Conservation (phyloP, 2,888 invertebrate genomes). For the Plebejus anna region DNA sequence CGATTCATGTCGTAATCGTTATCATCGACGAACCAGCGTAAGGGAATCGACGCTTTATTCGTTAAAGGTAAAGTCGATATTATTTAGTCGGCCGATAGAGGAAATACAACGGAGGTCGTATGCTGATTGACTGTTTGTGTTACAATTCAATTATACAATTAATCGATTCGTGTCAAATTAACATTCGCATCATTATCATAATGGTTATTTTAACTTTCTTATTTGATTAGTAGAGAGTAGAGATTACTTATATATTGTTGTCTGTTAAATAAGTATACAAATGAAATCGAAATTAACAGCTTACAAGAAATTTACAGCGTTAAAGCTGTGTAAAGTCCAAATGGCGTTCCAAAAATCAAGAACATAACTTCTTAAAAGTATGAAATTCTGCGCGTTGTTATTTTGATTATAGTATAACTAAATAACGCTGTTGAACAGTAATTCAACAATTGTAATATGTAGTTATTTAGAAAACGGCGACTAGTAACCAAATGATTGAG, state of each 20-base stretch:
- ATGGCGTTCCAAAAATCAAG: too few species aligned
- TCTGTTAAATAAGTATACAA: too few species aligned
- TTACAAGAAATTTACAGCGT: too few species aligned
- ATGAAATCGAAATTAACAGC: too few species aligned
- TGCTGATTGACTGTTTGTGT: constrained; percentile 36
- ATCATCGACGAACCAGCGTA: constrained; percentile 7
- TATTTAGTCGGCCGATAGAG: constrained; percentile 34
- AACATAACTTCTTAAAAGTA: too few species aligned
- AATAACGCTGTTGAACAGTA: background rate
- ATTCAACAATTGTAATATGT: background rate
- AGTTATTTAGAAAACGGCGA: background rate
- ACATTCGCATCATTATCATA: background rate
- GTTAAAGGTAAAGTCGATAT: constrained; percentile 33
- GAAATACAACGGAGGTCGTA: constrained; percentile 42
- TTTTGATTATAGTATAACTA: background rate
- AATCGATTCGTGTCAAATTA: constrained; percentile 17
- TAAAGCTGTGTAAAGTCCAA: too few species aligned
- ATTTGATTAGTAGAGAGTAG: too few species aligned
- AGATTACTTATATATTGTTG: too few species aligned
- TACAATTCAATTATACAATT: constrained; percentile 23
- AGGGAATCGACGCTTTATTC: background rate
- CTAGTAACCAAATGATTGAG: constrained; percentile 1
- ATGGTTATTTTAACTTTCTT: background rate
- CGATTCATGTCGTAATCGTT: constrained; percentile 30
- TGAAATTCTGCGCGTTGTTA: too few species aligned